phyloP scores from a whole-genome alignment of 2,113 vertebrate species.

The Lagopus muta region DNA sequence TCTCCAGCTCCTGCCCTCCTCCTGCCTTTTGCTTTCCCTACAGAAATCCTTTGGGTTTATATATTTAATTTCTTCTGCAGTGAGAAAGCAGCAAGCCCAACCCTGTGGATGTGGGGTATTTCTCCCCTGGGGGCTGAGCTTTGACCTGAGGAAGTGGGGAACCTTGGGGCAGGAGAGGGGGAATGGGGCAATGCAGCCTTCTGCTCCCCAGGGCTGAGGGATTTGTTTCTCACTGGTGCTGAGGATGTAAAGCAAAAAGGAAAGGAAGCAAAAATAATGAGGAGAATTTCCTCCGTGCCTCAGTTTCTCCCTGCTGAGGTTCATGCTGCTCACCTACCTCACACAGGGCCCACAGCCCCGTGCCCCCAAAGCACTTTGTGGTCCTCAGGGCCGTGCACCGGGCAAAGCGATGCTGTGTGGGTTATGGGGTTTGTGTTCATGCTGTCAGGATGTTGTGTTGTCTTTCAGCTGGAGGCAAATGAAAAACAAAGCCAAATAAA shows the following conservation, averaged over 20 bases:
- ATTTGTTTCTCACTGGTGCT: neutral
- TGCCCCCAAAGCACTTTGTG: neutral
- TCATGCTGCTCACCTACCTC: slow-evolving; percentile 50
- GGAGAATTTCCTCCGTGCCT: neutral
- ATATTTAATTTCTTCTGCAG: rapidly evolving
- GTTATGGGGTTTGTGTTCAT: neutral
- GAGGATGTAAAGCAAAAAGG: rapidly evolving
- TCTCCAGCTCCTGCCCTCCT: neutral
- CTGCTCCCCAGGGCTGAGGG: neutral
- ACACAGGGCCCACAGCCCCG: neutral
- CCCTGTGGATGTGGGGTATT: neutral
- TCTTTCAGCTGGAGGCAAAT: neutral
- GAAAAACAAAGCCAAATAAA: neutral
- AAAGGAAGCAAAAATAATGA: neutral
- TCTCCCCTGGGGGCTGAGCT: neutral
- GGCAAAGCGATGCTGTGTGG: neutral
- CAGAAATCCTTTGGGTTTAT: neutral
- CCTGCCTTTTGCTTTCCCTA: neutral
- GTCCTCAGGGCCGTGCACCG: neutral
- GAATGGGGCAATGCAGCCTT: neutral
- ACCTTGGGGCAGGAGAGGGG: neutral
- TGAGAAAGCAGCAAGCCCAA: neutral
- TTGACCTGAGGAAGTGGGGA: neutral
- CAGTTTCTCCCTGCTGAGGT: slow-evolving; percentile 24
- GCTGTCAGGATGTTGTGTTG: neutral